Percentiles rank a stretch among this genome's conserved stretches.
Conservation (phyloP, 2,888 invertebrate genomes). For the Pyrrhosoma nymphula region DNA sequence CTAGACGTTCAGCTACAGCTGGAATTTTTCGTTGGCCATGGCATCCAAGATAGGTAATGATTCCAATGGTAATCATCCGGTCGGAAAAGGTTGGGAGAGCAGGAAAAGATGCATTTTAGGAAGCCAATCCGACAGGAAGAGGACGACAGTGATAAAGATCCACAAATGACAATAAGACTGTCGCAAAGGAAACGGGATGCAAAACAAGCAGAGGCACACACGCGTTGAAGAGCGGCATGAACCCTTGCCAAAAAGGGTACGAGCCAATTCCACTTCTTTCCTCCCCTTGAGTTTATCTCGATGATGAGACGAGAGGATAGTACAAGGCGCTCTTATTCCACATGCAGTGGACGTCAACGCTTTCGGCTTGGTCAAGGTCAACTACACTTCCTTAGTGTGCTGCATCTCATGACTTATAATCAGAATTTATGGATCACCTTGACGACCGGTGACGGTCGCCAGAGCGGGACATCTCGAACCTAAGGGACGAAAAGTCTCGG, state of each 20-base stretch:
- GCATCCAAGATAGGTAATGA: too few relatives aligned
- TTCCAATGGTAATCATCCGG: too few relatives aligned
- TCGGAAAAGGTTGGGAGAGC: too few relatives aligned
- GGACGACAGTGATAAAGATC: neutral
- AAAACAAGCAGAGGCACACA: neutral
- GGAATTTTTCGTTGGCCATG: too few relatives aligned
- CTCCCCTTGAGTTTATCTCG: neutral
- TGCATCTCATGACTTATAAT: slow-evolving; percentile 15
- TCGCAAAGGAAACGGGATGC: neutral
- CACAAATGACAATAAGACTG: neutral
- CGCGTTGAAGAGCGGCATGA: neutral
- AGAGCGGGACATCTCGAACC: neutral
- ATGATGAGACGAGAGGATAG: neutral
- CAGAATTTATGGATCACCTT: neutral
- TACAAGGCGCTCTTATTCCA: too few relatives aligned
- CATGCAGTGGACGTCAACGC: neutral
- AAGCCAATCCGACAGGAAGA: neutral
- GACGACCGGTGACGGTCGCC: neutral
- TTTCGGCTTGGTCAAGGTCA: neutral
- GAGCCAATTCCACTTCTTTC: slow-evolving; percentile 8
- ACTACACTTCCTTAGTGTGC: neutral
- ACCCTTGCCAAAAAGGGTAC: neutral
- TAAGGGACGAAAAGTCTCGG: neutral
- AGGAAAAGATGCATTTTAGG: too few relatives aligned
- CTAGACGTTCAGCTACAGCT: too few relatives aligned